Evolutionary conservation across 2,113 vertebrate genomes (phyloP).

Genomic region (Psephotus haematonotus): DNA sequence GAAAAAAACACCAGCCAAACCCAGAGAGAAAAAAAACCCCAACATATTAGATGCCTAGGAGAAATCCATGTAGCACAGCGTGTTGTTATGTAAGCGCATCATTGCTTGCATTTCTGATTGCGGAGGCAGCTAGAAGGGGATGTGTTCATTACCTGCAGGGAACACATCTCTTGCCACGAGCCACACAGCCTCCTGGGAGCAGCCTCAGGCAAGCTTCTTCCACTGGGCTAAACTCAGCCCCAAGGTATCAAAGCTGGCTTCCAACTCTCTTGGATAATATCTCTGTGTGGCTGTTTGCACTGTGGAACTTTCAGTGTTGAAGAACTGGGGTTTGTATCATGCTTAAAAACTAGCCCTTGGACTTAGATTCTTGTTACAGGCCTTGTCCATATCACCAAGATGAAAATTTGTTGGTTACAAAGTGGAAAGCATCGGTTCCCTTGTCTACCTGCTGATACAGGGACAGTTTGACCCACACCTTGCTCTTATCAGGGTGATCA

Average conservation of each 20-base stretch:
- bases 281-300: background rate
- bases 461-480: background rate
- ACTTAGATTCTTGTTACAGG: background rate
- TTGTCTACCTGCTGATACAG: background rate
- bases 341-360: background rate
- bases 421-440: background rate
- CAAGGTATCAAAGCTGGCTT: background rate
- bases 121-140: background rate
- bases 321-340: fast-evolving
- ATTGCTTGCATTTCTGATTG: background rate
- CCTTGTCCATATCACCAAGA: background rate
- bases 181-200: fast-evolving
- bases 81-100: background rate
- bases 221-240: background rate
- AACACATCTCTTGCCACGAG: fast-evolving
- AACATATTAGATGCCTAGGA: background rate
- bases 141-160: background rate
- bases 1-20: background rate
- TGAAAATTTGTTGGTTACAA: background rate
- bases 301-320: background rate
- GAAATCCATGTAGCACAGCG: background rate
- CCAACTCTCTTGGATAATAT: background rate
- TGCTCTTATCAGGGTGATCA: background rate
- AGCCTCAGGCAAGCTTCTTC: background rate
- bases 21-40: background rate